Percentiles rank a stretch among this genome's conserved stretches.
phyloP scores from a whole-genome alignment of 2,113 vertebrate genomes.

The Dasyprocta punctata region DNA sequence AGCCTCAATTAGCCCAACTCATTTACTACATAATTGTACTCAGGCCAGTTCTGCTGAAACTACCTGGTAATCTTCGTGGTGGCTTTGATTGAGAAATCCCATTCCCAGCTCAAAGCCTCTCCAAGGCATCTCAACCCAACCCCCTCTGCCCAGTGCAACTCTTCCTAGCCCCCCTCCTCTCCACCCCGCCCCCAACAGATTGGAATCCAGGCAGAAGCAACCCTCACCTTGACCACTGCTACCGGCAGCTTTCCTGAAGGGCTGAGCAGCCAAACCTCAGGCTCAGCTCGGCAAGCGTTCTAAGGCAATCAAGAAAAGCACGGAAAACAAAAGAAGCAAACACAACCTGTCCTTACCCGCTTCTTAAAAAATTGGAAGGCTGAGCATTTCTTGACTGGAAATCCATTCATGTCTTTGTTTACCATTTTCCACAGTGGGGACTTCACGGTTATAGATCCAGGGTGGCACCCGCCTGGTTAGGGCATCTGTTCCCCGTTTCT shows the following conservation, averaged over 20 bases:
- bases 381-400: constrained; percentile 99
- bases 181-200: background rate
- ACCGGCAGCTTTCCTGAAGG: background rate
- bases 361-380: constrained; percentile 99
- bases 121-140: constrained; percentile 60
- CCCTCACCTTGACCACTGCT: background rate
- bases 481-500: constrained; percentile 76
- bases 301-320: constrained; percentile 35
- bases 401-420: constrained; percentile 97
- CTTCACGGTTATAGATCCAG: constrained; percentile 85
- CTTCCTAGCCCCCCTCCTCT: background rate
- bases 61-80: constrained; percentile 16
- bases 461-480: constrained; percentile 79
- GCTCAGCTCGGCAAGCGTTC: background rate
- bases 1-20: constrained; percentile 55
- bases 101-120: constrained; percentile 31
- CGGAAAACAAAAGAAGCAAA: constrained; percentile 65
- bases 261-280: background rate
- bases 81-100: constrained; percentile 56
- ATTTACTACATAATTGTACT: constrained; percentile 23
- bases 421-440: constrained; percentile 91
- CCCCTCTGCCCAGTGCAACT: constrained; percentile 21
- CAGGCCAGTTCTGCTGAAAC: constrained; percentile 56
- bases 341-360: constrained; percentile 91
- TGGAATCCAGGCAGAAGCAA: background rate